Base-by-base conservation (phyloP, 2,888 invertebrate genomes). In the Perizoma flavofasciatum region DNA sequence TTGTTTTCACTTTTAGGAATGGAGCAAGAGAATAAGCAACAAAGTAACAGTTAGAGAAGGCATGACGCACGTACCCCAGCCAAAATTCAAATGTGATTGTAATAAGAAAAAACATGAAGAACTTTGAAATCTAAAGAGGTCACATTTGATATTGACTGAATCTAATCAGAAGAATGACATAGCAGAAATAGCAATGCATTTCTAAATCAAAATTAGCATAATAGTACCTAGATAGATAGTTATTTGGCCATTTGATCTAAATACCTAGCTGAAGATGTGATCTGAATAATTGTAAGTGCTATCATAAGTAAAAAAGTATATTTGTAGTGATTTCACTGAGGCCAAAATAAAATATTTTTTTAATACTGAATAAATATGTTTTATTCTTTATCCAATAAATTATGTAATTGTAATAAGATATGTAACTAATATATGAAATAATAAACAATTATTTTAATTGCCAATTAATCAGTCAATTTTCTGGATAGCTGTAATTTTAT, bases 1-100 rank as follows among this genome's bases (percentile, higher is more conserved):
- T 44, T 11, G 37, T 55, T 59, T 53, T 63, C 66, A 73, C 70
- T 86, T 86, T 55, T 69, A 96, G 94, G 95, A 96, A 91, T 97
- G 96, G 95, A 95, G 95, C 77, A 94, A 94, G 77, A 92, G 93
- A 68, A 82, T 96, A 46, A 86, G 82, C 48, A 95, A 93, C 69
- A 67, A 82, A 57, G 74, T 86, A 1, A 70, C 59, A 37, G 72
- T 88, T 8, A 67, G 63, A 44, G 72, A 85, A 56, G 82, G 72
- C 22, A 92, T 91, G 91, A 84, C 83, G 4, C 82, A 77, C 61
- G 85, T 91, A n/a, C 81, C 85, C 22, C 91, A 91, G 66, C 70
- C 78, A 32, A 66, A 71, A 45, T 83, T 81, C 65, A 65, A 74
- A 37, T 90, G 88, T 67, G 72, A 80, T 43, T 90, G 90, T 3